Evolutionary conservation across 2,888 invertebrate species (phyloP), one percentile per base, ranked within the genome.

Genomic region (Choreutis nemorana): DNA sequence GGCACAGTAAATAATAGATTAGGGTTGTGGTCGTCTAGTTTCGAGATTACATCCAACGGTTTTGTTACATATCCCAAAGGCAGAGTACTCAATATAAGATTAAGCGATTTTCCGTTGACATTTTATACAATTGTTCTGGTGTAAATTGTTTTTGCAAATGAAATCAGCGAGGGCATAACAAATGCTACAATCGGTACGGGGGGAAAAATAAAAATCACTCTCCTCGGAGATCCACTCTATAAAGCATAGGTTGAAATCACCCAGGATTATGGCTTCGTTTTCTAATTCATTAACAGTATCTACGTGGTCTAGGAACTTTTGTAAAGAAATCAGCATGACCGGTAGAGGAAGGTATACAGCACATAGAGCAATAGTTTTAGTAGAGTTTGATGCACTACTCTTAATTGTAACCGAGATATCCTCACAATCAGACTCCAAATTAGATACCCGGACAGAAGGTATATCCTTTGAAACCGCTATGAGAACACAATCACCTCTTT

Each of bases 161-260:
- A 35, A 35, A 25, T 33, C 33, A n/a, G 25, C 15, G 3, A 35
- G n/a, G 11, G 10, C 5, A 7, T 31, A 15, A 31, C 31, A 23
- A 2, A 26, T 23, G 25, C 12, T 11, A 26, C 6, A 15, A 14
- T 11, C 23, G 20, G 6, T 26, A 7, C 8, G 21, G 4, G 15
- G 7, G 3, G 26, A 7, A 2, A n/a, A 25, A 11, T 12, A 10
- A 7, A 10, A 25, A 6, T 8, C 14, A 18, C 4, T 30, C 7
- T 14, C 10, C 13, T 9, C 14, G 13, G 2, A 14, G 2, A 4
- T 14, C 26, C 25, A 23, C n/a, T 20, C 11, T n/a, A 30, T 9
- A 14, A 13, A 20, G 4, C 13, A n/a, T 2, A 31, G 6, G 12
- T 31, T 31, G 16, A 31, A 31, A 23, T 24, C 24, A 10, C 24